These are phyloP conservation scores for Danaus melanippus DNA, from an alignment of 1,140 invertebrate species.

Conservation along the genomic window DNA sequence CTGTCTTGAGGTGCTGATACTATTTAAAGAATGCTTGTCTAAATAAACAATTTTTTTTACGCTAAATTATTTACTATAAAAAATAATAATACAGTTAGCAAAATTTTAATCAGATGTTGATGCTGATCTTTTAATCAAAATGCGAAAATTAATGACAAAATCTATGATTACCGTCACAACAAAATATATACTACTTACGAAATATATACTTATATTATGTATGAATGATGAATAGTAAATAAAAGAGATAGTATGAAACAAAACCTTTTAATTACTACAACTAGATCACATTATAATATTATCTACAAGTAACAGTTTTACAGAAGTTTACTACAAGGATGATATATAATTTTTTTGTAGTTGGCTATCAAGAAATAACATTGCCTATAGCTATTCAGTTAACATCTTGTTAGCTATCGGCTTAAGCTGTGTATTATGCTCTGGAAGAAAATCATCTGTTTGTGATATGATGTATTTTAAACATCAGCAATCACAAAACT, in stretches of 20 bases:
- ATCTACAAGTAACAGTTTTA: background rate
- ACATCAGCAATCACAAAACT: constrained; percentile 9
- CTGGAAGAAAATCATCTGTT: too few species aligned
- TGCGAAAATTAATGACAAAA: background rate
- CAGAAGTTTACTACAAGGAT: background rate
- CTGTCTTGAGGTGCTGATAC: constrained; percentile 31
- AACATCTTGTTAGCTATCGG: too few species aligned
- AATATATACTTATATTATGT: too few species aligned
- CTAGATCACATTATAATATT: constrained; percentile 22
- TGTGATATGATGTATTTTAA: constrained; percentile 5
- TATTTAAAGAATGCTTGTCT: constrained; percentile 9
- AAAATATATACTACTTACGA: background rate
- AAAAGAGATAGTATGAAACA: constrained; percentile 5
- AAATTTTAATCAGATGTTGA: constrained; percentile 10
- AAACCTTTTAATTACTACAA: constrained; percentile 20
- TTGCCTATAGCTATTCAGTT: too few species aligned
- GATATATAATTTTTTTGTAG: constrained; percentile 2
- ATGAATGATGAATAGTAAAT: too few species aligned
- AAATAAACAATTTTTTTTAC: constrained; percentile 5
- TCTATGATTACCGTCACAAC: background rate
- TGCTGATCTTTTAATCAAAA: too few species aligned
- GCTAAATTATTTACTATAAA: too few species aligned
- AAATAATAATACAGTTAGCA: too few species aligned
- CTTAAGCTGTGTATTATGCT: too few species aligned
- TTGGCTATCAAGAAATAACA: constrained; percentile 7